Conservation (phyloP, 37 sponge, comb jelly and placozoan species). For the Chondrilla cf. caribensis region DNA sequence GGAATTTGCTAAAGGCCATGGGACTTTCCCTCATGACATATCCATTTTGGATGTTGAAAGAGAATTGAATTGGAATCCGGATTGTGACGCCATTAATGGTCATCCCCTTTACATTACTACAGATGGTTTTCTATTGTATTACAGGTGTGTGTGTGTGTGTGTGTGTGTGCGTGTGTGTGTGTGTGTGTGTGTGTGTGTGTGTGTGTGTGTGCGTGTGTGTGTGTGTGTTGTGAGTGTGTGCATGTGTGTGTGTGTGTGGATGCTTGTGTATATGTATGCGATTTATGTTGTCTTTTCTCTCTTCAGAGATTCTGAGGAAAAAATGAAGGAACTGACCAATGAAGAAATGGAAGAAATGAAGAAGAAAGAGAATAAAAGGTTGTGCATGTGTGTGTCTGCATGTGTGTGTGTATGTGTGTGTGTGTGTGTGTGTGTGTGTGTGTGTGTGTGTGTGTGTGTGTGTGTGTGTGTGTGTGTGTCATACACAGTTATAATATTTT, state of each 20-base stretch:
- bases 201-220: neutral
- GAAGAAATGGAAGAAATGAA: slow-evolving; percentile 65
- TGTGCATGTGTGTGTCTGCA: too few relatives aligned
- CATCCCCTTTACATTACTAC: slow-evolving; percentile 74
- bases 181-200: neutral
- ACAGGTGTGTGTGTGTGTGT: slow-evolving; percentile 56
- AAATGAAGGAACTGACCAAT: slow-evolving; percentile 43
- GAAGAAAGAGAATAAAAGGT: slow-evolving; percentile 74
- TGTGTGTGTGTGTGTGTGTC: too few relatives aligned
- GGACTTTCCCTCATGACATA: slow-evolving; percentile 81
- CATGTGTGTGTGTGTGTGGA: neutral
- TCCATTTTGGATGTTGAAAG: slow-evolving; percentile 79
- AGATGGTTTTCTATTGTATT: slow-evolving; percentile 83
- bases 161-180: neutral
- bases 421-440: too few relatives aligned
- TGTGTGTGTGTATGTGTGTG: too few relatives aligned
- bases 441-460: too few relatives aligned
- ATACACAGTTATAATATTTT: too few relatives aligned
- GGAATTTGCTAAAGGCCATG: slow-evolving; percentile 52
- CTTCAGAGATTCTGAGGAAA: slow-evolving; percentile 67
- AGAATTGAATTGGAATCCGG: slow-evolving; percentile 85
- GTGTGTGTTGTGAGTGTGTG: neutral
- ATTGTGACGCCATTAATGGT: slow-evolving; percentile 35
- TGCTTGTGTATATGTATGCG: neutral
- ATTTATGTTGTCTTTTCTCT: too few relatives aligned